Conservation (phyloP, 1,140 invertebrate species). For the Limonius californicus region DNA sequence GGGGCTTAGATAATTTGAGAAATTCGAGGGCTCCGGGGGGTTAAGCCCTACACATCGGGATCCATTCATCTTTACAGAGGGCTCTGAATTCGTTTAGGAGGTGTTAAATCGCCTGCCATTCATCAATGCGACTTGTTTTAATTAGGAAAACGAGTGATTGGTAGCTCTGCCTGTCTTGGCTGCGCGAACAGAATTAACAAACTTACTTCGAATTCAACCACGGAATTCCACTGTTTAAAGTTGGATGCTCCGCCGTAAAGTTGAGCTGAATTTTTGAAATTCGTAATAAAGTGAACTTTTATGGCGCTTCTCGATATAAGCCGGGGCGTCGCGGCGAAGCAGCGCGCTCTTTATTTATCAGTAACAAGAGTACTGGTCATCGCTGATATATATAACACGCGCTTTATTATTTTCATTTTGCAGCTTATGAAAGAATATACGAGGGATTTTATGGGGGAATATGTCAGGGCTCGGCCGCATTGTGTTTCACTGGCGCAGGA, state of each 20-base stretch:
- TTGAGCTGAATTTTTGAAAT: too few species aligned
- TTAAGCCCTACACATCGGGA: background rate
- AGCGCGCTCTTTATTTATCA: background rate
- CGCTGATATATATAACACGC: background rate
- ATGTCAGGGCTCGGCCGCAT: background rate
- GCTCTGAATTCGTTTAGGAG: background rate
- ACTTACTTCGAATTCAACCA: background rate
- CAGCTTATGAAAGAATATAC: background rate
- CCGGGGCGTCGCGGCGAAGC: too few species aligned
- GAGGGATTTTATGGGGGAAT: background rate
- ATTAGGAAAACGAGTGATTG: constrained; percentile 1
- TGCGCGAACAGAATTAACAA: background rate
- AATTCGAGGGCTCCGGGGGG: background rate
- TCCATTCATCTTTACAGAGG: background rate
- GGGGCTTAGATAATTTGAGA: background rate
- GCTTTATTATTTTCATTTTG: background rate
- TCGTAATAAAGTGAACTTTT: too few species aligned
- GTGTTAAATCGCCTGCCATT: background rate
- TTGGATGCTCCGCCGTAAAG: too few species aligned
- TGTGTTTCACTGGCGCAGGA: background rate
- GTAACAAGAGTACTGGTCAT: background rate
- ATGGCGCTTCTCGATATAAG: too few species aligned
- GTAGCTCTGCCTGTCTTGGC: background rate
- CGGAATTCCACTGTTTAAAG: too few species aligned
- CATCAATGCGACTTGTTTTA: constrained; percentile 1